Evolutionary conservation across 2,888 invertebrate species (phyloP).

Genomic region (Odontocerum albicorne): DNA sequence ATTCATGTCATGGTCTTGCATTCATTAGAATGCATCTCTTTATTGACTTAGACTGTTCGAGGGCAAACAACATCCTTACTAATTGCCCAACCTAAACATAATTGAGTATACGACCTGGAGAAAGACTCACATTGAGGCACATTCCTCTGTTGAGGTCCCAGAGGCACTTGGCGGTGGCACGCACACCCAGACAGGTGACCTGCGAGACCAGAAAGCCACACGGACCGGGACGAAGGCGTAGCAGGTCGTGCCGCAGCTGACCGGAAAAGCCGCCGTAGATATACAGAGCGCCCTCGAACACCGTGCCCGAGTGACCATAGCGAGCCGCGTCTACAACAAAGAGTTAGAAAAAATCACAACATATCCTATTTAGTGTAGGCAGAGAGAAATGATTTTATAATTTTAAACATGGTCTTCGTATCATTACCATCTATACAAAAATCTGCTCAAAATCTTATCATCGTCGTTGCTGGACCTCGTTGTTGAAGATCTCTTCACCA

Average conservation of each 20-base stretch:
- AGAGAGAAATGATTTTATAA: background rate
- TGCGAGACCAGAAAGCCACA: slow-evolving; percentile 67
- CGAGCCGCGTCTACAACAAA: slow-evolving; percentile 64
- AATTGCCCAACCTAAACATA: too few relatives aligned
- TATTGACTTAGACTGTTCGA: too few relatives aligned
- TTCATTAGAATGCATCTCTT: too few relatives aligned
- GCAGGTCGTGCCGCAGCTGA: slow-evolving; percentile 86
- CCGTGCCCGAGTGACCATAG: slow-evolving; percentile 76
- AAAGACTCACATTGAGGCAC: slow-evolving; percentile 63
- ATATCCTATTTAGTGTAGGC: background rate
- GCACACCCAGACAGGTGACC: slow-evolving; percentile 66
- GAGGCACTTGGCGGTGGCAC: slow-evolving; percentile 80
- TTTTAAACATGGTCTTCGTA: background rate
- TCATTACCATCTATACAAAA: background rate
- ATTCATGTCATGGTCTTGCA: too few relatives aligned
- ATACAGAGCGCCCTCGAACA: slow-evolving; percentile 72
- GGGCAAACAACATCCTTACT: too few relatives aligned
- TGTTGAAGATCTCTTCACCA: too few relatives aligned
- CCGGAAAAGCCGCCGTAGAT: slow-evolving; percentile 94
- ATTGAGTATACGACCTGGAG: too few relatives aligned
- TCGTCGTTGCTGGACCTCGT: too few relatives aligned
- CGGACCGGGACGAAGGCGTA: slow-evolving; percentile 74
- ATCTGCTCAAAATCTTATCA: too few relatives aligned
- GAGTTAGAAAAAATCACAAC: background rate
- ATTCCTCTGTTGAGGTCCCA: slow-evolving; percentile 72